These are phyloP conservation scores for Heteractis magnifica DNA, from an alignment of 92 coral and sea anemone genomes.

Conservation along the genomic window DNA sequence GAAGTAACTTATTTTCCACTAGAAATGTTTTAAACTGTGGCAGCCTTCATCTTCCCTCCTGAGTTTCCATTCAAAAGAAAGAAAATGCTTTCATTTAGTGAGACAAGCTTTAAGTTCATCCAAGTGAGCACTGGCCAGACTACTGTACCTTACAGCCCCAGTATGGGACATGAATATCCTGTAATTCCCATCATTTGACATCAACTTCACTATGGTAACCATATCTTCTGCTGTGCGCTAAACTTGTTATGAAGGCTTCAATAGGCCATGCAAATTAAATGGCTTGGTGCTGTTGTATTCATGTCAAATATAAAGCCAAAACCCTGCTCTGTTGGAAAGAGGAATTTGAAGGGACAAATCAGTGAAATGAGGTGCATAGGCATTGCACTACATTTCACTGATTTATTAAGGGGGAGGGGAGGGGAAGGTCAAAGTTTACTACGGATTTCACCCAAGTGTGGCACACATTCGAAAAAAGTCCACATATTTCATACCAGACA, in stretches of 20 bases:
- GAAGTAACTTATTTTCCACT: not conserved
- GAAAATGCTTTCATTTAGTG: conserved; percentile 20
- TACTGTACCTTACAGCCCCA: conserved; percentile 41
- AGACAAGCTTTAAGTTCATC: conserved; percentile 22
- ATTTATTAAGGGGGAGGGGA: not conserved
- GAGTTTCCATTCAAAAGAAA: not conserved
- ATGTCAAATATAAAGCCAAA: conserved; percentile 27
- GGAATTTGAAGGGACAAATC: conserved; percentile 36
- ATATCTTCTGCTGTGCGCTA: conserved; percentile 47
- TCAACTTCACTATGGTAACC: conserved; percentile 26
- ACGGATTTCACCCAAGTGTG: no score
- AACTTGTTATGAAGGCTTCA: conserved; percentile 66
- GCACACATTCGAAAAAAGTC: no score
- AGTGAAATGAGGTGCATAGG: conserved; percentile 39
- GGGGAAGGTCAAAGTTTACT: not conserved
- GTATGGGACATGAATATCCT: conserved; percentile 25
- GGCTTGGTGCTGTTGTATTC: conserved; percentile 52
- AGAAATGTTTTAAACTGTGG: conserved; percentile 6
- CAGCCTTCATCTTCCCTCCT: not conserved
- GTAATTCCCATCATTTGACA: conserved; percentile 22
- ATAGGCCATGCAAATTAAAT: conserved; percentile 87
- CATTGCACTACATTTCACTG: conserved; percentile 21
- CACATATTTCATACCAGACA: no score
- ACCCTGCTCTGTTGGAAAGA: conserved; percentile 60
- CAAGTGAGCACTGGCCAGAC: conserved; percentile 24